Percentiles rank a stretch among this genome's conserved stretches.
These are phyloP conservation scores for Lepus oiostolus DNA, from an alignment of 2,797 vertebrate genomes.

Conservation along the genomic window DNA sequence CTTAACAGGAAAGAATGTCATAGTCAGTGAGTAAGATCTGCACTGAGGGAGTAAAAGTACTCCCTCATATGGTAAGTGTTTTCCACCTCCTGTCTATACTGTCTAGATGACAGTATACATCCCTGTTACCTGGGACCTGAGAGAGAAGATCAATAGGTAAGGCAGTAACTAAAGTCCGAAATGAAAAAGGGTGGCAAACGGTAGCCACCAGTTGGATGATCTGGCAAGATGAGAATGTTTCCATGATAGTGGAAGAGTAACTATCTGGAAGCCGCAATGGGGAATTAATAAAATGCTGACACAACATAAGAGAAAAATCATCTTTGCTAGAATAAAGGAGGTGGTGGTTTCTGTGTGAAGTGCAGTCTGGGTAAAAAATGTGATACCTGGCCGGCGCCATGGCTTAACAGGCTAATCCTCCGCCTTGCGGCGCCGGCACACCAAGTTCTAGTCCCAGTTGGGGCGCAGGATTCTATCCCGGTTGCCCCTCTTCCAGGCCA, in stretches of 20 bases:
- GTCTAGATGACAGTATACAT: neutral
- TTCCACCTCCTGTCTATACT: neutral
- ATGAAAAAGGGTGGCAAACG: neutral
- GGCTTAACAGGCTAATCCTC: too few relatives aligned
- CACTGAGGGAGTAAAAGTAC: neutral
- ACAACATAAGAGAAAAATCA: neutral
- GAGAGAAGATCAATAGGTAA: neutral
- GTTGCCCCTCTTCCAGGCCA: too few relatives aligned
- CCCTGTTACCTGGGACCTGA: neutral
- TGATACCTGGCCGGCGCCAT: neutral
- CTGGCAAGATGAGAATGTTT: neutral
- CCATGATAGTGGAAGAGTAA: neutral
- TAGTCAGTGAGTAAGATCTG: neutral
- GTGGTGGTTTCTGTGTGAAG: neutral
- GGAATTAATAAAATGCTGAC: conserved; percentile 44
- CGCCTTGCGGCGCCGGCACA: too few relatives aligned
- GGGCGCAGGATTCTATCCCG: too few relatives aligned
- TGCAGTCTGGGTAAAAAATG: neutral
- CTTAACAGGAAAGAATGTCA: neutral
- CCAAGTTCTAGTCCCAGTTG: too few relatives aligned
- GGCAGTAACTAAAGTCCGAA: neutral
- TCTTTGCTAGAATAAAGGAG: neutral
- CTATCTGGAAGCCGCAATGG: neutral
- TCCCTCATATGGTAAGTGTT: neutral
- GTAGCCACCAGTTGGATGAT: neutral